Conservation (phyloP, 2,113 vertebrate species). For the Procavia capensis region DNA sequence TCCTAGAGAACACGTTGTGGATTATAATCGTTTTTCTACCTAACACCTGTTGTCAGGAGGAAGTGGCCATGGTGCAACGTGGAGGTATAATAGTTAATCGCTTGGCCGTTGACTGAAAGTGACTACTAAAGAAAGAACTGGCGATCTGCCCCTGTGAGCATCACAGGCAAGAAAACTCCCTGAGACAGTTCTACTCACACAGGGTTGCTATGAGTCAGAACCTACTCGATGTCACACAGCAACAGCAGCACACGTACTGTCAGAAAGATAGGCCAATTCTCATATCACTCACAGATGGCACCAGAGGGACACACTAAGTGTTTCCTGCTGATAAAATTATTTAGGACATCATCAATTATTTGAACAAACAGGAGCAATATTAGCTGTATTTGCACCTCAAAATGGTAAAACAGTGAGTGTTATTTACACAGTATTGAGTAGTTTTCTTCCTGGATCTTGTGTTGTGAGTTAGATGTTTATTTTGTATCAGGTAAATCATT, state of each 20-base stretch:
- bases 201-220: background rate
- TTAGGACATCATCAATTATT: background rate
- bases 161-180: background rate
- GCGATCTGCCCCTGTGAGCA: background rate
- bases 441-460: background rate
- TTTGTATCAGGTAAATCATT: background rate
- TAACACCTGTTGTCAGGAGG: background rate
- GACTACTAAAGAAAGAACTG: background rate
- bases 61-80: background rate
- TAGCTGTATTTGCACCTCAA: background rate
- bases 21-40: background rate
- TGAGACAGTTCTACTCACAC: background rate
- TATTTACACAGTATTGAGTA: background rate
- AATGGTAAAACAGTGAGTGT: background rate
- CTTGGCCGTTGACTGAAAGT: background rate
- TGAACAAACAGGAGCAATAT: background rate
- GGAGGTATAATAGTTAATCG: background rate
- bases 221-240: background rate
- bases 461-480: background rate
- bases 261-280: background rate
- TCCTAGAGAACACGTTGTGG: background rate
- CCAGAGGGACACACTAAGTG: background rate
- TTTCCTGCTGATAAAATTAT: background rate
- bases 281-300: background rate
- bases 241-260: background rate